A percentile compares a stretch with the other conserved stretches of the same genome.
phyloP scores from a whole-genome alignment of 2,888 invertebrate species.

The Leucophenga maculata region DNA sequence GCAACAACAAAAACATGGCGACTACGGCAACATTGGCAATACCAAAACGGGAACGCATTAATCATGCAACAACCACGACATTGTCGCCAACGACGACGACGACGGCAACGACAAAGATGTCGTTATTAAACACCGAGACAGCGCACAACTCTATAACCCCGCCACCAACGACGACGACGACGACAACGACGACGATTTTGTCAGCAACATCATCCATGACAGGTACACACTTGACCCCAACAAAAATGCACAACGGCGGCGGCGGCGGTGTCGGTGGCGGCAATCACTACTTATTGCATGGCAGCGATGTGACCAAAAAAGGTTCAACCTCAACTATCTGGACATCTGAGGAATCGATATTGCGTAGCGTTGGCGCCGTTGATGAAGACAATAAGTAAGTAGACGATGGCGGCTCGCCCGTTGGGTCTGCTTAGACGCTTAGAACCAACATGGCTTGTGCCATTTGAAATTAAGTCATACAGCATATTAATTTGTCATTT shows the following conservation, averaged over 20 bases:
- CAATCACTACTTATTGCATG: conserved; percentile 55
- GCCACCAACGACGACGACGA: conserved; percentile 39
- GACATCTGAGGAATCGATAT: conserved; percentile 72
- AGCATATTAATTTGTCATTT: conserved; percentile 34
- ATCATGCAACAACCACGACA: conserved; percentile 60
- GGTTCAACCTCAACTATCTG: conserved; percentile 72
- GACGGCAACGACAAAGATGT: conserved; percentile 24
- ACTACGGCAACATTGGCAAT: conserved; percentile 43
- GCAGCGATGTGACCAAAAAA: conserved; percentile 70
- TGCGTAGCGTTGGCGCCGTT: conserved; percentile 71
- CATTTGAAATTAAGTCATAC: too few relatives aligned
- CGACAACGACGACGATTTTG: background rate
- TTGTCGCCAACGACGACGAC: conserved; percentile 25
- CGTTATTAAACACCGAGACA: conserved; percentile 21
- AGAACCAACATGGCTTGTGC: background rate
- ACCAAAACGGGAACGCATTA: conserved; percentile 70
- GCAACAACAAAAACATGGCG: conserved; percentile 46
- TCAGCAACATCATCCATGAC: conserved; percentile 38
- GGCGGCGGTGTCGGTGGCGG: conserved; percentile 36
- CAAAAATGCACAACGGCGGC: conserved; percentile 40
- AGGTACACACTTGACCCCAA: conserved; percentile 45
- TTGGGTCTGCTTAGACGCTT: too few relatives aligned
- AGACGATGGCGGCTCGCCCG: background rate
- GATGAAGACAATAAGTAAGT: conserved; percentile 73
- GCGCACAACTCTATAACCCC: conserved; percentile 54